These are phyloP conservation scores for western clawed frog (Xenopus tropicalis) DNA, from an alignment of 2,113 vertebrate genomes.

Conservation along the genomic window UCB_Xtro_10.0 CM004448.2:148851501-148852000, in stretches of 20 bases:
- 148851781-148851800: constrained; percentile 1
- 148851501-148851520: constrained; percentile 27
- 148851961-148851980: no score
- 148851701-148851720: constrained; percentile 27
- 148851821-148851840: constrained; percentile 43
- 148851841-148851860: no score
- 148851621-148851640: neutral
- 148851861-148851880: no score
- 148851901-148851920: no score
- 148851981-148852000: no score
- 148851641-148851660: constrained; percentile 11
- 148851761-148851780: constrained; percentile 11
- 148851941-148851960: no score
- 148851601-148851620: neutral
- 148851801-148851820: neutral
- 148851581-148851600: constrained; percentile 24
- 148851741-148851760: neutral
- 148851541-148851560: constrained; percentile 19
- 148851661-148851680: constrained; percentile 31
- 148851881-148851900: no score
- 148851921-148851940: no score
- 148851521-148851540: neutral
- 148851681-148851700: constrained; percentile 7
- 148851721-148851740: neutral
- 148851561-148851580: constrained; percentile 25